A percentile compares a stretch with the other conserved stretches of the same genome.
Conservation (phyloP, 2,113 vertebrate genomes). For the Gopherus flavomarginatus region DNA sequence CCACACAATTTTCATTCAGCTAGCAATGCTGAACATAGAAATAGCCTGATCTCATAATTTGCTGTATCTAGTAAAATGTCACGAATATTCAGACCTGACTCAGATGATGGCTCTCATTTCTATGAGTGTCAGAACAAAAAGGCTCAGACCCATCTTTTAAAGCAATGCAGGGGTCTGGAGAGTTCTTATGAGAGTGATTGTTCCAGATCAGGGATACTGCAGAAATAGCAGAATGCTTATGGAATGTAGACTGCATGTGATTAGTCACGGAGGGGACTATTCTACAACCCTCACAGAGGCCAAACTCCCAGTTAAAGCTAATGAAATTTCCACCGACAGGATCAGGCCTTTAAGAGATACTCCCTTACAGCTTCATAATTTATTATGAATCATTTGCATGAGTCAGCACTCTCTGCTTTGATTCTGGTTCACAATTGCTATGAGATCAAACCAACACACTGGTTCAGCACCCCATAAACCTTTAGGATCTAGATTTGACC, state of each 20-base stretch:
- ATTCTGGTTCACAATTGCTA: neutral
- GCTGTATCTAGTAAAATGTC: neutral
- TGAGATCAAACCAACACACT: neutral
- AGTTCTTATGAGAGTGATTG: neutral
- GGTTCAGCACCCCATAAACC: neutral
- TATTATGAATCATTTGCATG: neutral
- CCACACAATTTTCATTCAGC: slow-evolving; percentile 1
- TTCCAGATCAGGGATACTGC: neutral
- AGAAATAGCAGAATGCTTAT: slow-evolving; percentile 43
- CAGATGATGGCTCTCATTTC: neutral
- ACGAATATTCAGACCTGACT: neutral
- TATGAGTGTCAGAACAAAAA: neutral
- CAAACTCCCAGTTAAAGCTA: neutral
- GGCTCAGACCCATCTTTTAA: neutral
- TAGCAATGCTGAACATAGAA: neutral
- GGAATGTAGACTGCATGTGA: slow-evolving; percentile 19
- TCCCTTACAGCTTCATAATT: neutral
- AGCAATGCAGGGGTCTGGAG: slow-evolving; percentile 16
- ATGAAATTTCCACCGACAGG: neutral
- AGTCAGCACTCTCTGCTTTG: neutral
- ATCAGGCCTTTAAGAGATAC: neutral
- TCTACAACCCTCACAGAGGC: neutral
- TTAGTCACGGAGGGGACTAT: neutral
- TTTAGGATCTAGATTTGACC: neutral
- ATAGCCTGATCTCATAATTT: neutral